Evolutionary conservation across 1,140 invertebrate genomes (phyloP).

Genomic region (Campodea augens): DNA sequence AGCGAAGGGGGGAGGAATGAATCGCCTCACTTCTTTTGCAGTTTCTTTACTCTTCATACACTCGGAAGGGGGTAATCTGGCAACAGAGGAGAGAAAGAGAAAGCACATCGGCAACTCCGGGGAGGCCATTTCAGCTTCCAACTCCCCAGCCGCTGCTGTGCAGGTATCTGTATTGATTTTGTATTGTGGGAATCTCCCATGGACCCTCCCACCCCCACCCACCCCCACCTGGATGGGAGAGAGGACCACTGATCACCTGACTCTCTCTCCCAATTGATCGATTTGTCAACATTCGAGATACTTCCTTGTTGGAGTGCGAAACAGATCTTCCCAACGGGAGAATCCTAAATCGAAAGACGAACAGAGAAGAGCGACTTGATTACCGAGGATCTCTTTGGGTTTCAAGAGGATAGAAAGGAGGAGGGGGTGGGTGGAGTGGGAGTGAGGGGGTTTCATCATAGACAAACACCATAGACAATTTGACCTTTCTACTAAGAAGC

Average conservation of each 20-base stretch:
- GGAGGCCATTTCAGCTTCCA: background rate
- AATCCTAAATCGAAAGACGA: background rate
- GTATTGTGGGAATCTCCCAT: background rate
- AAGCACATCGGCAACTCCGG: background rate
- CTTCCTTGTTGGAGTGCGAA: background rate
- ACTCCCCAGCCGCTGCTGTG: background rate
- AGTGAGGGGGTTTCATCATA: no score
- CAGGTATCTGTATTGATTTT: constrained; percentile 1
- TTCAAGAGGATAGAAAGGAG: no score
- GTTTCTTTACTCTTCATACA: background rate
- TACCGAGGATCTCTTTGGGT: no score
- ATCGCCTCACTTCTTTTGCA: background rate
- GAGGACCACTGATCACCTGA: no score
- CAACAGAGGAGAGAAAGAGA: no score
- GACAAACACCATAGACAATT: no score
- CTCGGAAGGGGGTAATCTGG: background rate
- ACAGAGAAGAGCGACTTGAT: no score
- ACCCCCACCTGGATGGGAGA: background rate
- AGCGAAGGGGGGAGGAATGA: background rate
- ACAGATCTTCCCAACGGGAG: background rate
- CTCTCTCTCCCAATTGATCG: background rate
- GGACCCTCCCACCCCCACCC: background rate
- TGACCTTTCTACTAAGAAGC: no score
- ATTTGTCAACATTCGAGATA: background rate
- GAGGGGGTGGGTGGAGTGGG: no score